A percentile compares a stretch with the other conserved stretches of the same genome.
phyloP scores from a whole-genome alignment of 35 echinoderm and acorn worm genomes.

The Apostichopus californicus region DNA sequence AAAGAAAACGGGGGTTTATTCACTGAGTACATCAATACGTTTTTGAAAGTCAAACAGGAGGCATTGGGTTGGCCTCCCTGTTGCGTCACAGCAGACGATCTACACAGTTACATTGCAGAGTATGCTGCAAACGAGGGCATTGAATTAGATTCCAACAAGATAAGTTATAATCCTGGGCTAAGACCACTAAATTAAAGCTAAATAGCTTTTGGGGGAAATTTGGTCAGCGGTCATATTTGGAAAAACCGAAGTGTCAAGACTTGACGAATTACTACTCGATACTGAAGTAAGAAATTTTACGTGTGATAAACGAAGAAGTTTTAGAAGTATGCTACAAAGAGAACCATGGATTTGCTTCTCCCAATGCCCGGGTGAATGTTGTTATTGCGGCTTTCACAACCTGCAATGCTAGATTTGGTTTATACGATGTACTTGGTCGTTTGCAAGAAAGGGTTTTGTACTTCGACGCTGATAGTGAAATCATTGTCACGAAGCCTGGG shows the following conservation, averaged over 20 bases:
- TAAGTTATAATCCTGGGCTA: too few species aligned
- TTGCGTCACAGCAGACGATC: too few species aligned
- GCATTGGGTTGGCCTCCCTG: too few species aligned
- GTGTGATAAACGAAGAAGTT: constrained; percentile 21
- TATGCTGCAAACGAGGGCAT: too few species aligned
- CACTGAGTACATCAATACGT: too few species aligned
- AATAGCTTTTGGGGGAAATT: constrained; percentile 19
- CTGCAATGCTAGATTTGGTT: constrained; percentile 56
- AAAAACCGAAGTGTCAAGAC: constrained; percentile 4
- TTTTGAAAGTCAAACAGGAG: too few species aligned
- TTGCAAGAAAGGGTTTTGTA: constrained; percentile 58
- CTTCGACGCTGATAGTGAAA: constrained; percentile 52
- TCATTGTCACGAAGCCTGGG: neutral
- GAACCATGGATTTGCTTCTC: neutral
- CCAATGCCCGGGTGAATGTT: constrained; percentile 47
- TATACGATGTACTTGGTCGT: constrained; percentile 65
- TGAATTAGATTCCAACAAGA: too few species aligned
- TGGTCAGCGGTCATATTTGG: neutral
- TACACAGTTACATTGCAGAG: too few species aligned
- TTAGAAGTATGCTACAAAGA: neutral
- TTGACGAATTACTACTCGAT: neutral
- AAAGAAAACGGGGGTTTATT: too few species aligned
- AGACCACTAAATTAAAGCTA: too few species aligned
- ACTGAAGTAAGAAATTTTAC: neutral
- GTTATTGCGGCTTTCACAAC: constrained; percentile 69